phyloP scores from a whole-genome alignment of 2,113 vertebrate genomes.

The Micromys minutus region DNA sequence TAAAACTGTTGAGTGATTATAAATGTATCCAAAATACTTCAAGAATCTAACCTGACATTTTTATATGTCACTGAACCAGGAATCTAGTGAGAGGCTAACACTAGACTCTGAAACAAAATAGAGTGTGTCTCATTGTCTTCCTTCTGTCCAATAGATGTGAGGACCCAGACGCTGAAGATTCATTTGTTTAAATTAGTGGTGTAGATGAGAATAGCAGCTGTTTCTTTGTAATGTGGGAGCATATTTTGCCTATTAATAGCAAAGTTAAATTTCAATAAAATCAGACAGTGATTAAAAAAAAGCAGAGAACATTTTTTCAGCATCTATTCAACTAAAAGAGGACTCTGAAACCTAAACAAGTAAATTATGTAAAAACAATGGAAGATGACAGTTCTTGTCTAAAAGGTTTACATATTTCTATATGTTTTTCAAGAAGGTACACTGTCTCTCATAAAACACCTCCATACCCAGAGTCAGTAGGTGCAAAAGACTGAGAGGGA shows the following conservation, averaged over 20 bases:
- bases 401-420: background rate
- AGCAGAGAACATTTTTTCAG: background rate
- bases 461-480: background rate
- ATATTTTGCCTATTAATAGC: background rate
- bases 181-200: background rate
- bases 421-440: background rate
- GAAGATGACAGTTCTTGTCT: background rate
- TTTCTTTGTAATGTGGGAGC: background rate
- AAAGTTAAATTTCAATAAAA: background rate
- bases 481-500: background rate
- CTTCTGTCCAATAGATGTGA: background rate
- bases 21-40: slow-evolving; percentile 37
- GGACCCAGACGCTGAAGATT: background rate
- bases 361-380: background rate
- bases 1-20: background rate
- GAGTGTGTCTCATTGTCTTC: background rate
- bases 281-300: background rate
- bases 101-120: too few species aligned
- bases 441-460: background rate
- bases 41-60: slow-evolving; percentile 15
- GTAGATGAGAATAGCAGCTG: background rate
- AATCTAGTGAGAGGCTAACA: background rate
- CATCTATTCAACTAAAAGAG: background rate
- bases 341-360: background rate
- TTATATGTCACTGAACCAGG: background rate